Evolutionary conservation across 2,888 invertebrate genomes (phyloP), one percentile per base, ranked within the genome.

Genomic region (Tuberolachnus salignus): DNA sequence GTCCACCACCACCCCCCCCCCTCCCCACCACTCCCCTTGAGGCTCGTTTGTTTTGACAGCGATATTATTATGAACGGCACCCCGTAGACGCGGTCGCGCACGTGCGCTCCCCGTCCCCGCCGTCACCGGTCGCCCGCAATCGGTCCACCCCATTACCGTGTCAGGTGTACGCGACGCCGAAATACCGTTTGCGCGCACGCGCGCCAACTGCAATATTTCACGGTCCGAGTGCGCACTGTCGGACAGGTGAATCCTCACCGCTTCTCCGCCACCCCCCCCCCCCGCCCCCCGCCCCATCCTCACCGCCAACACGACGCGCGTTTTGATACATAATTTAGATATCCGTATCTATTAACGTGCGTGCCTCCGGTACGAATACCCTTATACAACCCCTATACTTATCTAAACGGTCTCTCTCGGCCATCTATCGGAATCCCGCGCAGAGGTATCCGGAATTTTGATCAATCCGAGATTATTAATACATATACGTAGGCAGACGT

Each of bases 31-130:
- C 51, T 19, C 19, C 10, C 46, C 63, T 42, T 11, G 55, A 21
- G 51, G 63, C 66, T 55, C 66, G 46, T 67, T 59, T 53, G 21
- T 75, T 75, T 67, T 75, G 66, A 75, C 67, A 67, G 55, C 57
- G 66, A 75, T n/a, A n/a, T 75, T 75, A 59, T 75, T 46, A 75
- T 67, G 57, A 67, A 75, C 67, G 67, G 57, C 67, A 75, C 75
- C 75, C 75, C 14, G 75, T 57, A 67, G 75, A 72, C 72, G 4
- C 14, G 16, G 51, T 10, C 9, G 21, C 44, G 8, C 57, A 44
- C 26, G 26, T 21, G 1, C n/a, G 13, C n/a, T 61, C 14, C 61
- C 19, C 34, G 9, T 42, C 1, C 42, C 42, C 14, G 42, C 19
- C 34, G 9, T 42, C 8, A 11, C 14, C n/a, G 11, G 21, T 21